Conservation (phyloP, 2,113 vertebrate genomes). For the Microtus oregoni region DNA sequence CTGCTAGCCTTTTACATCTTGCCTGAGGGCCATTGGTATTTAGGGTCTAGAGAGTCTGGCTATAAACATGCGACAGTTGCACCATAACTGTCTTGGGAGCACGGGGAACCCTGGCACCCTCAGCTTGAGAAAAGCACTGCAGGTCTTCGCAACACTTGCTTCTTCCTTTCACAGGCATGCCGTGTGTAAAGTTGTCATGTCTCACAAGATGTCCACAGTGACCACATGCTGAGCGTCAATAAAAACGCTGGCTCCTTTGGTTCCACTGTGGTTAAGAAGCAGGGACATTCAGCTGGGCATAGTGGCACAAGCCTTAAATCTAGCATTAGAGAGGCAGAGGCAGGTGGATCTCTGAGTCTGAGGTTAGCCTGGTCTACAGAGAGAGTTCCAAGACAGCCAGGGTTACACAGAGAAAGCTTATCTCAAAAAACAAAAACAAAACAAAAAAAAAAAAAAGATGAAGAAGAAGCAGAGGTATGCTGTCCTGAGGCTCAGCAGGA, state of each 20-base stretch:
- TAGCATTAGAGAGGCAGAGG: not conserved
- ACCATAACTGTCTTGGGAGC: not conserved
- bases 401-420: not conserved
- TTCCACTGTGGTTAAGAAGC: not conserved
- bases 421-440: not conserved
- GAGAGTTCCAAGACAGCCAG: not conserved
- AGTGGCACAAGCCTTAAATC: rapidly evolving
- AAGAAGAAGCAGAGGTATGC: not conserved
- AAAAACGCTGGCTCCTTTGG: not conserved
- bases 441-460: not conserved
- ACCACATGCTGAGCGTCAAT: rapidly evolving
- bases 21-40: not conserved
- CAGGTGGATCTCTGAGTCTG: not conserved
- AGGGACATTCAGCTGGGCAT: not conserved
- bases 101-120: too few relatives aligned
- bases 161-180: not conserved
- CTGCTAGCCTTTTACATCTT: not conserved
- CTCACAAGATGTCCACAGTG: not conserved
- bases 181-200: rapidly evolving
- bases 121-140: not conserved
- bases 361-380: not conserved
- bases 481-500: not conserved
- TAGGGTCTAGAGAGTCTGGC: not conserved
- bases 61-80: too few relatives aligned
- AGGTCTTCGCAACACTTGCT: rapidly evolving